A percentile compares a stretch with the other conserved stretches of the same genome.
phyloP scores from a whole-genome alignment of 2,113 vertebrate species.

The Zapus hudsonius region DNA sequence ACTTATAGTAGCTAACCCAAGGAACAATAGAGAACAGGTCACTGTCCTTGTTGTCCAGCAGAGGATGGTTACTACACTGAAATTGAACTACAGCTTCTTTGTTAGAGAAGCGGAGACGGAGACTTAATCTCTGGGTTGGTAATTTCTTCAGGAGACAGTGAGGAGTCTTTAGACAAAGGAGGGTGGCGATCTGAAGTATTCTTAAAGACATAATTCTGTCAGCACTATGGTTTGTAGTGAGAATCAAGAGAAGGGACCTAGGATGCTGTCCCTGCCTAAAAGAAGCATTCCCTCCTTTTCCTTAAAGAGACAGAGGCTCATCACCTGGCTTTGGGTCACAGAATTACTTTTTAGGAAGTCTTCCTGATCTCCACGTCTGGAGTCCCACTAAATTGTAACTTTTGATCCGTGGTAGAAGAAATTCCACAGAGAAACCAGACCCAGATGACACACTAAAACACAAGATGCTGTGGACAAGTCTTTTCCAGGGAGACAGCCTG shows the following conservation, averaged over 20 bases:
- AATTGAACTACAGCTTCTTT: neutral
- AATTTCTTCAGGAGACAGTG: conserved; percentile 41
- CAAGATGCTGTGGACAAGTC: too few species aligned
- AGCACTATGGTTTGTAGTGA: neutral
- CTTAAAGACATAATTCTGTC: neutral
- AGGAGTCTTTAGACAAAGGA: neutral
- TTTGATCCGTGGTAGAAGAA: neutral
- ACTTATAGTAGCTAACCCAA: neutral
- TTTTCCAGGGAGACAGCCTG: too few species aligned
- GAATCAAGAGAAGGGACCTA: neutral
- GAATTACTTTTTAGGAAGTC: neutral
- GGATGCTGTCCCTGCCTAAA: neutral
- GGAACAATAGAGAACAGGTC: neutral
- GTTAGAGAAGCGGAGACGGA: conserved; percentile 33
- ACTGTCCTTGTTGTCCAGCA: neutral
- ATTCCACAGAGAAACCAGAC: too few species aligned
- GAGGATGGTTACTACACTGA: neutral
- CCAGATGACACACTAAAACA: too few species aligned
- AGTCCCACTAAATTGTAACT: neutral
- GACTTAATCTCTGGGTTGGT: neutral
- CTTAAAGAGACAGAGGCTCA: neutral
- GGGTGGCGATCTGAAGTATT: neutral
- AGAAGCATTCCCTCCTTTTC: neutral
- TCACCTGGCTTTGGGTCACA: neutral
- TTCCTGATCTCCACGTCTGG: neutral